phyloP scores from a whole-genome alignment of 2,888 invertebrate species.

The Eupithecia vulgata region DNA sequence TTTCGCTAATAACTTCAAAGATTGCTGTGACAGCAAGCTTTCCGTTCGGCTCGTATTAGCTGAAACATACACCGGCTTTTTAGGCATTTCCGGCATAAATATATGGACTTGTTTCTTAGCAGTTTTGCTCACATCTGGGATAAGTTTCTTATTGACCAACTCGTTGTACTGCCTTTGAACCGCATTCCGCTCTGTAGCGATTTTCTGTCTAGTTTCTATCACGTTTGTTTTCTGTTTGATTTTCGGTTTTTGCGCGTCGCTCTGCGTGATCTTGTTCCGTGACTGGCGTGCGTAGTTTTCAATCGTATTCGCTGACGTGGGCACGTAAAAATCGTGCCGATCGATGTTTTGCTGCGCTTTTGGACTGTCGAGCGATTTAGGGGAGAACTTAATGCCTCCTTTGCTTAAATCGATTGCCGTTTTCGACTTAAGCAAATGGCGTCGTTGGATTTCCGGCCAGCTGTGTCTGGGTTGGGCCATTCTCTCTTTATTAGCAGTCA shows the following conservation, averaged over 20 bases:
- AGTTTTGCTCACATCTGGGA: conserved; percentile 70
- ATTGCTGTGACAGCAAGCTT: conserved; percentile 66
- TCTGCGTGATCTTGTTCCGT: conserved; percentile 74
- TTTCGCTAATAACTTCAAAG: conserved; percentile 52
- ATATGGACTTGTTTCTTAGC: conserved; percentile 88
- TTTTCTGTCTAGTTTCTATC: conserved; percentile 67
- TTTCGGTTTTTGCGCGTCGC: conserved; percentile 59
- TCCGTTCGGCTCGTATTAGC: conserved; percentile 63
- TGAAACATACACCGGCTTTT: conserved; percentile 72
- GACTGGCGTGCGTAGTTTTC: conserved; percentile 81
- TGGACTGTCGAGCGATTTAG: conserved; percentile 61
- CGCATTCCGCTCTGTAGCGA: conserved; percentile 67
- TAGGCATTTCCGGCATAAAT: conserved; percentile 87
- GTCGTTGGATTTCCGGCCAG: conserved; percentile 73
- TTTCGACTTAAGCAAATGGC: conserved; percentile 68
- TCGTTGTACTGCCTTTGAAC: conserved; percentile 77
- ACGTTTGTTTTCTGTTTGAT: conserved; percentile 67
- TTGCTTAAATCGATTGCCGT: conserved; percentile 68
- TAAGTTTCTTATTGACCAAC: conserved; percentile 72
- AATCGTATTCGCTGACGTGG: conserved; percentile 77
- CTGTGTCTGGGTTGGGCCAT: conserved; percentile 76
- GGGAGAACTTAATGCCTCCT: conserved; percentile 58
- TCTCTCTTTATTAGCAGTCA: conserved; percentile 67
- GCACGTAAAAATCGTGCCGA: conserved; percentile 74
- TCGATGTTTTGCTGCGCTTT: conserved; percentile 71